Base-by-base conservation (phyloP, 2,888 invertebrate genomes). In the Spilarctia lutea region DNA sequence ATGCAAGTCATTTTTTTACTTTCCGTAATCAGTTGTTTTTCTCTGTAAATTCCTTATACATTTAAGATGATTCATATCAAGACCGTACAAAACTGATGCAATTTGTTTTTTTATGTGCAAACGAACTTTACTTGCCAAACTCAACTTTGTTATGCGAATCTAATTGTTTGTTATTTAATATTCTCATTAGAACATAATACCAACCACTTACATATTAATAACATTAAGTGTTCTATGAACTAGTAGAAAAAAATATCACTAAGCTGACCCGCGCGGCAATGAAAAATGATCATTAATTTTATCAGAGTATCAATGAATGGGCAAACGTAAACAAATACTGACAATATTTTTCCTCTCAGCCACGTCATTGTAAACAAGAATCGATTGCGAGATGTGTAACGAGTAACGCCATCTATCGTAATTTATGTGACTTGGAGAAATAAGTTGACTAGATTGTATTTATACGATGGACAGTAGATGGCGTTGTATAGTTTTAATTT, bases 271-370 rank as follows among this genome's bases (percentile, higher is more conserved):
- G 68, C 65, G 69, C 2, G 56, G 33, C 73, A 78, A 77, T 76
- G 70, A 73, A 77, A 69, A 77, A 69, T 69, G 67, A 79, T 74
- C 77, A 78, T 80, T 75, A 84, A 65, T 60, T 20, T 71, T 78
- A 79, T 80, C 85, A 48, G 63, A 72, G 68, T 78, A 81, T 83
- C 75, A 79, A 82, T 84, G 83, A 84, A 83, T 83, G 81, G 72
- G 69, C 65, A 75, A 75, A 79, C 72, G 76, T 81, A 80, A 85
- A 82, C 79, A 80, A 77, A 73, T 60, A 72, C n/a, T 42, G 56
- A 35, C 42, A 65, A 78, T 72, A 68, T 79, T 75, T 81, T 83
- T 80, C 79, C 82, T 81, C 75, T 13, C 75, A 42, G 11, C 67
- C 56, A 76, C 79, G 79, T 75, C 75, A 77, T 75, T 30, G 76